Evolutionary conservation across 2,113 vertebrate genomes (phyloP).

Genomic region (Notechis scutatus): DNA sequence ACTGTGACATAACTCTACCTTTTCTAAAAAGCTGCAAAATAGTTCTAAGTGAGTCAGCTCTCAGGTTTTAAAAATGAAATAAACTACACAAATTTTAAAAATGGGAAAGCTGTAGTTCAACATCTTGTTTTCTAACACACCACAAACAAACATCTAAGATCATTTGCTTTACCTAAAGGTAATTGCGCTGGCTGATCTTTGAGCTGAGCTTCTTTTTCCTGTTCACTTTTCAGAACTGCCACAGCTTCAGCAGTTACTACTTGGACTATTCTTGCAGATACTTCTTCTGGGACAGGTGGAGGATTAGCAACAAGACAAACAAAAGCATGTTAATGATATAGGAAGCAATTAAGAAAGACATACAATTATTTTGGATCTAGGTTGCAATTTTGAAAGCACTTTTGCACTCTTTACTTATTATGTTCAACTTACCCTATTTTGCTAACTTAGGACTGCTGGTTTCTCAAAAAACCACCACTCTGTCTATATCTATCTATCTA

Average conservation of each 20-base stretch:
- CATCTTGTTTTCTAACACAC: background rate
- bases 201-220: slow-evolving; percentile 83
- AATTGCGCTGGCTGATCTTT: slow-evolving; percentile 80
- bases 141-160: slow-evolving; percentile 23
- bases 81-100: background rate
- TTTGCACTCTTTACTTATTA: background rate
- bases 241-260: slow-evolving; percentile 98
- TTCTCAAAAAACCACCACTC: background rate
- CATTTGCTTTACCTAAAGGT: slow-evolving; percentile 84
- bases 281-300: slow-evolving; percentile 83
- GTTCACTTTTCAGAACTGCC: slow-evolving; percentile 94
- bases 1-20: no score
- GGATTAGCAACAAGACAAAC: slow-evolving; percentile 52
- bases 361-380: background rate
- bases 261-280: slow-evolving; percentile 96
- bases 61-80: background rate
- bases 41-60: background rate
- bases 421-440: background rate
- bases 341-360: background rate
- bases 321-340: slow-evolving; percentile 18
- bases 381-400: background rate
- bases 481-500: no score
- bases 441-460: background rate
- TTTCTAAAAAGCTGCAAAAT: background rate
- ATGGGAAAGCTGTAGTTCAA: slow-evolving; percentile 4